These are phyloP conservation scores for Sylvicola fuscatus DNA, from an alignment of 2,888 invertebrate genomes.

Conservation along the genomic window DNA sequence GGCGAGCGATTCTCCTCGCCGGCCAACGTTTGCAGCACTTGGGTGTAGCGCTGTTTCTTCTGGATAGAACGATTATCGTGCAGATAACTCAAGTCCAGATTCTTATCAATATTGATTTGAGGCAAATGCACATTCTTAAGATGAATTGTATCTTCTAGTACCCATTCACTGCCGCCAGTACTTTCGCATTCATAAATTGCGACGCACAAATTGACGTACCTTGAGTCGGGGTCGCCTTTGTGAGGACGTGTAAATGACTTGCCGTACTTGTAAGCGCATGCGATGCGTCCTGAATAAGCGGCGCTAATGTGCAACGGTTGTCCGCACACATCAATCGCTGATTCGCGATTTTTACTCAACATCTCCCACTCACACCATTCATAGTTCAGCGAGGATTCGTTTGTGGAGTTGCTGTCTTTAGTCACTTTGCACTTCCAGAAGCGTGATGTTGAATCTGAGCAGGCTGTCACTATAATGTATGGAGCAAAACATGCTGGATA, in stretches of 20 bases:
- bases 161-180: slow-evolving; percentile 88
- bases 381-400: slow-evolving; percentile 28
- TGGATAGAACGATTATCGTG: slow-evolving; percentile 61
- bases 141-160: slow-evolving; percentile 88
- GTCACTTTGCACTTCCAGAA: slow-evolving; percentile 68
- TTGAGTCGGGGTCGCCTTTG: slow-evolving; percentile 50
- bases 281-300: slow-evolving; percentile 92
- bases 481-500: slow-evolving; percentile 98
- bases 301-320: slow-evolving; percentile 86
- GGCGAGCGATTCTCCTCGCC: slow-evolving; percentile 48
- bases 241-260: slow-evolving; percentile 70
- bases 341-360: slow-evolving; percentile 49
- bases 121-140: slow-evolving; percentile 80
- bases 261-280: slow-evolving; percentile 91
- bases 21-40: slow-evolving; percentile 55
- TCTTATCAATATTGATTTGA: slow-evolving; percentile 58
- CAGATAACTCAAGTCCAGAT: slow-evolving; percentile 63
- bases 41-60: slow-evolving; percentile 63
- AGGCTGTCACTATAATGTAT: slow-evolving; percentile 88
- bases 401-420: slow-evolving; percentile 24
- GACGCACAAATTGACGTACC: slow-evolving; percentile 78
- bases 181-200: slow-evolving; percentile 99
- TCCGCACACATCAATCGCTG: slow-evolving; percentile 51
- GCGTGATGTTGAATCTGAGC: slow-evolving; percentile 71
- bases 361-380: slow-evolving; percentile 81